Base-by-base conservation (phyloP, 2,797 vertebrate species). In the Borostomias antarcticus region DNA sequence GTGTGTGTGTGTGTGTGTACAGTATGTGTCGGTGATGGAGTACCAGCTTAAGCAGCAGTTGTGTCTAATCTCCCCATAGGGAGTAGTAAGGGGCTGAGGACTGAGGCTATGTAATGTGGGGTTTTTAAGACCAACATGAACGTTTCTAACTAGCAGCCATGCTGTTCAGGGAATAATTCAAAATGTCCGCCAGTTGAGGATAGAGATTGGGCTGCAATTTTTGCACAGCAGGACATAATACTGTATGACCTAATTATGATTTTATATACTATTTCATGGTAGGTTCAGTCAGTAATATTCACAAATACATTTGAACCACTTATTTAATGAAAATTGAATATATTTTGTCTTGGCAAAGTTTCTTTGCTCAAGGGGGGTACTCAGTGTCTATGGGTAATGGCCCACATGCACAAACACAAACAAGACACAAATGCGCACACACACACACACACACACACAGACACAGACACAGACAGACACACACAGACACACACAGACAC, bases 71-170 rank as follows among this genome's bases (percentile, higher is more conserved):
- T 53, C n/a, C 48, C 66, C n/a, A 32, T 15, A 15, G 66, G 66
- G 58, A 51, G 8, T 10, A 9, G 47, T 13, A 26, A 3, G 32
- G 45, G 9, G 26, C 29, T 35, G 51, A 23, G 21, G 54, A 29
- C 54, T 35, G 23, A 33, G 10, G 23, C 21, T n/a, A 51, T 37
- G 45, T 29, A 53, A 68, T 53, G 53, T 23, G 54, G 28, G 9
- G n/a, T 48, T 43, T 70, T 59, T 45, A 62, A 73, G 52, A 65
- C 21, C 53, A 73, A 52, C 62, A 65, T 58, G 54, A 75, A 35
- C 66, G 40, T 25, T 71, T 58, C 66, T 75, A 74, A 74, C 73
- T 70, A 71, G 65, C 70, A 72, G 45, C 52, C 64, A 52, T 21
- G 54, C 32, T 54, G 25, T 9, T 26, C 13, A 30, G 64, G 52